These are phyloP conservation scores for Henicopernis longicauda DNA, from an alignment of 2,113 vertebrate genomes.

Conservation along the genomic window DNA sequence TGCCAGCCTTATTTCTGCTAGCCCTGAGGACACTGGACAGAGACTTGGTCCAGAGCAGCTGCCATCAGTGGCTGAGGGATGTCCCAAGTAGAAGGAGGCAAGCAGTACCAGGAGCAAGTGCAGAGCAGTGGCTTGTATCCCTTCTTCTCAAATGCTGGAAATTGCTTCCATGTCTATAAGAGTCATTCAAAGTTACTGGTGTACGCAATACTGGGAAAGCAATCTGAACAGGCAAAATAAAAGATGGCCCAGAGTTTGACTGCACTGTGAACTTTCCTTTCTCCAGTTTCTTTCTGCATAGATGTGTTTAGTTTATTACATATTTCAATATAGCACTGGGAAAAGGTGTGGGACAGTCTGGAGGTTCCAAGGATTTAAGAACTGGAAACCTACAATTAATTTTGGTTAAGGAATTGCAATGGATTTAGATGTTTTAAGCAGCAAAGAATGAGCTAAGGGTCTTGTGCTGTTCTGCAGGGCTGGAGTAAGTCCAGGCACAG, in stretches of 20 bases:
- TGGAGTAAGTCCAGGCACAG: conserved; percentile 14
- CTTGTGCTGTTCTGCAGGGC: not conserved
- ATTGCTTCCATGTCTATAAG: not conserved
- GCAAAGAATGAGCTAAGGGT: conserved; percentile 25
- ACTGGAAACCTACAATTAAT: conserved; percentile 35
- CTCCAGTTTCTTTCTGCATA: not conserved
- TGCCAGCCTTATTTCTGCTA: not conserved
- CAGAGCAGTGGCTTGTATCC: rapidly evolving
- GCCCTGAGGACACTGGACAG: not conserved
- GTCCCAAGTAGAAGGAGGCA: not conserved
- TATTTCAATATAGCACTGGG: not conserved
- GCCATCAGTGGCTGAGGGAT: not conserved
- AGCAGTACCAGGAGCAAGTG: not conserved
- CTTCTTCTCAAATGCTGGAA: not conserved
- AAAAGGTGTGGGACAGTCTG: conserved; percentile 10
- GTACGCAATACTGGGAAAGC: not conserved
- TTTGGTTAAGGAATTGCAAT: not conserved
- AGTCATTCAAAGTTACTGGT: not conserved
- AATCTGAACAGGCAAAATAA: not conserved
- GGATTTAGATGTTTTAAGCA: conserved; percentile 40
- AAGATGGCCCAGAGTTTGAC: not conserved
- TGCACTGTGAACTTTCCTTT: not conserved
- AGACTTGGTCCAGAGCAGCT: not conserved
- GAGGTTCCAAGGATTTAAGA: conserved; percentile 26
- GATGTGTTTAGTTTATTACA: conserved; percentile 13